Percentiles rank a stretch among this genome's conserved stretches.
These are phyloP conservation scores for Deroplatys truncata DNA, from an alignment of 2,888 invertebrate species.

Conservation along the genomic window DNA sequence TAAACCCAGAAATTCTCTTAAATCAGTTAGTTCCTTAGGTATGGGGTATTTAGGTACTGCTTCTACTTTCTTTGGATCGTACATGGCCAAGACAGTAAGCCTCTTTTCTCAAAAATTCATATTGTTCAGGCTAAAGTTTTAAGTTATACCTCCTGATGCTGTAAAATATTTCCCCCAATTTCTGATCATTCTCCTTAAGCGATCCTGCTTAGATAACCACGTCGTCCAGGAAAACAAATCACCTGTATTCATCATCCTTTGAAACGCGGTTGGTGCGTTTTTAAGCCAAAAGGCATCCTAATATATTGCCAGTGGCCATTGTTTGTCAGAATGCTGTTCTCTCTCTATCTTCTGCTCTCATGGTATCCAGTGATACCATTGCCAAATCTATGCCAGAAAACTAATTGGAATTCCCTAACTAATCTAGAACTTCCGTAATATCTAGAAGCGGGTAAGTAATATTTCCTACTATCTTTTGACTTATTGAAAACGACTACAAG, in stretches of 20 bases:
- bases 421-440: not conserved
- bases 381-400: not conserved
- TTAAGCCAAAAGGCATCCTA: not conserved
- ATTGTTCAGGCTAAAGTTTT: conserved; percentile 32
- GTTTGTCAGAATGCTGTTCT: not conserved
- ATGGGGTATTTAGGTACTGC: conserved; percentile 29
- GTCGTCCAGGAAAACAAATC: not conserved
- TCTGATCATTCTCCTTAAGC: not conserved
- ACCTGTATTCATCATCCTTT: not conserved
- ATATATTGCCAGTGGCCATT: not conserved
- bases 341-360: not conserved
- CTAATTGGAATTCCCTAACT: not conserved
- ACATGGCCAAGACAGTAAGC: conserved; percentile 25
- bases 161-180: not conserved
- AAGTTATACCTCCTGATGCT: conserved; percentile 16
- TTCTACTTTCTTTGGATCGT: conserved; percentile 31
- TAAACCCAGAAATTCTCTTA: conserved; percentile 40
- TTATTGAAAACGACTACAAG: not conserved
- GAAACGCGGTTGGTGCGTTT: not conserved
- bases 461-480: not conserved
- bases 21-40: conserved; percentile 27
- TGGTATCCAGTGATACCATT: not conserved
- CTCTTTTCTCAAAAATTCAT: conserved; percentile 28
- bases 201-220: not conserved
- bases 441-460: not conserved